phyloP scores from a whole-genome alignment of 2,113 vertebrate genomes.

The Circaetus gallicus region DNA sequence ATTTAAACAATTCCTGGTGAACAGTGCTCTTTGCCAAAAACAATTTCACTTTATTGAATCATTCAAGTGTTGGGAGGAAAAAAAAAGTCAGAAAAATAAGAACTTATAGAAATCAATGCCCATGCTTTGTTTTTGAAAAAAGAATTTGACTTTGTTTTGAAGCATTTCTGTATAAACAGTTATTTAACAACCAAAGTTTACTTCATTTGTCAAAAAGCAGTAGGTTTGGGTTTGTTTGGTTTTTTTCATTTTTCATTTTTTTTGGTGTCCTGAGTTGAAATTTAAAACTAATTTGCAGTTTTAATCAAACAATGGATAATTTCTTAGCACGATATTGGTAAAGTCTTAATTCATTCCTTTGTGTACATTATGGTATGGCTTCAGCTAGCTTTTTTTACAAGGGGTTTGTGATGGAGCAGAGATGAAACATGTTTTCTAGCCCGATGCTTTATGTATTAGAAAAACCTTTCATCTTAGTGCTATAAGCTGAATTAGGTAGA shows the following conservation, averaged over 20 bases:
- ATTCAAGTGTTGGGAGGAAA: background rate
- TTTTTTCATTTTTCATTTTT: background rate
- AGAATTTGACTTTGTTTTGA: background rate
- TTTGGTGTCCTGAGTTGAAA: background rate
- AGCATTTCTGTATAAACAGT: background rate
- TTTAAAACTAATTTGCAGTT: background rate
- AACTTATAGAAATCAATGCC: background rate
- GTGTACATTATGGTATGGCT: background rate
- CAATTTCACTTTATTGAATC: background rate
- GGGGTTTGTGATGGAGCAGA: background rate
- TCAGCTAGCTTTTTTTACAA: background rate
- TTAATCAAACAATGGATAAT: background rate
- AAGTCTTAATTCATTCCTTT: background rate
- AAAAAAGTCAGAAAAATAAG: background rate
- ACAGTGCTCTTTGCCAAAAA: slow-evolving; percentile 18
- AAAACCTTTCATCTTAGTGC: background rate
- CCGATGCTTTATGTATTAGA: background rate
- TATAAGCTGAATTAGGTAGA: background rate
- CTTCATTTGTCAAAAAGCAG: background rate
- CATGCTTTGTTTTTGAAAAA: background rate
- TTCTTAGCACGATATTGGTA: background rate
- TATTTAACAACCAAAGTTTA: background rate
- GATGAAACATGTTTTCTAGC: background rate
- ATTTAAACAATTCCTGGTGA: background rate
- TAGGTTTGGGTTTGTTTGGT: background rate